Conservation (phyloP, 2,888 invertebrate species). For the Scaptomyza reducta region DNA sequence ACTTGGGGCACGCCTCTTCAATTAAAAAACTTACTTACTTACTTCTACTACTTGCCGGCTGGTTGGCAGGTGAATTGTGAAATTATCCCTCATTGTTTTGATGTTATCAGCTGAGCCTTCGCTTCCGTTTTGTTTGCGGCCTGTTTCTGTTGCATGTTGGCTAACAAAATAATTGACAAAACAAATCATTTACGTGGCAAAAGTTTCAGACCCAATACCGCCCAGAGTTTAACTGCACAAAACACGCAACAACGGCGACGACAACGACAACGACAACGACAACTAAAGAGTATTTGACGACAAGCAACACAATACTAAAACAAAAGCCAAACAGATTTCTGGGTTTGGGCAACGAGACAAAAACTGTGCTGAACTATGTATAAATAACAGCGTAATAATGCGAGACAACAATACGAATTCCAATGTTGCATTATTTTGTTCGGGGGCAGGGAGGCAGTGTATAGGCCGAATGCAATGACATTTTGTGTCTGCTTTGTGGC, state of each 20-base stretch:
- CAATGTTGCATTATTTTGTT: conserved; percentile 34
- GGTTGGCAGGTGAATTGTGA: conserved; percentile 30
- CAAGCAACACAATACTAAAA: conserved; percentile 27
- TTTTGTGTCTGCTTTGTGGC: conserved; percentile 22
- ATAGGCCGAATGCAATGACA: conserved; percentile 12
- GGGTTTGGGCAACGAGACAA: conserved; percentile 6
- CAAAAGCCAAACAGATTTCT: conserved; percentile 20
- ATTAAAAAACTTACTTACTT: conserved; percentile 46
- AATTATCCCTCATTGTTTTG: conserved; percentile 65
- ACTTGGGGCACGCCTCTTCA: conserved; percentile 60
- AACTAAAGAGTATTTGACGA: conserved; percentile 55
- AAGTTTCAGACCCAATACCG: conserved; percentile 57
- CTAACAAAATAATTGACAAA: conserved; percentile 80
- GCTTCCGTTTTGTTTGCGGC: conserved; percentile 11
- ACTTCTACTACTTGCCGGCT: conserved; percentile 2
- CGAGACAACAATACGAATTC: conserved; percentile 43
- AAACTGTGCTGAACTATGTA: conserved; percentile 39
- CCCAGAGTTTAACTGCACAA: conserved; percentile 57
- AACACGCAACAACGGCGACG: conserved; percentile 62
- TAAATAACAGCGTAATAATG: conserved; percentile 68
- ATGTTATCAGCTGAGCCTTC: conserved; percentile 67
- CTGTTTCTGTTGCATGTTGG: conserved; percentile 65
- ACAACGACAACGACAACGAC: background rate
- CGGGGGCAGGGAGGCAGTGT: background rate
- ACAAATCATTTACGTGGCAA: conserved; percentile 79